Base-by-base conservation (phyloP, 1,140 invertebrate genomes). In the Aphidius gifuensis region DNA sequence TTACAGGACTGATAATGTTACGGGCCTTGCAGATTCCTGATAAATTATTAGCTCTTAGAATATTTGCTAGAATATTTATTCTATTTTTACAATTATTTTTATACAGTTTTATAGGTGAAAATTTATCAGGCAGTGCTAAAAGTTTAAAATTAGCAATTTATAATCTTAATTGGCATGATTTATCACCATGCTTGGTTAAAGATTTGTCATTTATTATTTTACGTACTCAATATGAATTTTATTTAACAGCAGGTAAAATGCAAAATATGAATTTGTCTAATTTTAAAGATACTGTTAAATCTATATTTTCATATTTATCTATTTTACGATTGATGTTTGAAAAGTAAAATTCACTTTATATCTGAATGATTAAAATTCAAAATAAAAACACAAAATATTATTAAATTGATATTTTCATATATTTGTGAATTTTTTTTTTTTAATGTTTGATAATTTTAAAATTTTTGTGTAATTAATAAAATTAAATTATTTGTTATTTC, bases 191-290 rank as follows among this genome's bases (percentile, higher is more conserved):
- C 32, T 43, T 66, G 40, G 47, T 60, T 3, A 59, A 53, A 55
- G 65, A 63, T 66, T 43, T 63, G 6, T 40, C 44, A 56, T 63
- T 66, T 32, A 54, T 66, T 6, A 63, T 66, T 45, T 48, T 58
- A 42, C 53, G 61, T 49, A 63, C 43, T 42, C 58, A 60, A 47
- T 45, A 62, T 43, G 8, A 53, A 5, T 66, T 66, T 44, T 39
- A 63, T 63, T 56, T 66, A 6, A 66, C 65, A 42, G 65, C 61
- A 7, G 65, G 61, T 21, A 63, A 66, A 66, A 46, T 66, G 51
- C 58, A 39, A 50, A 7, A 42, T 16, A 62, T 63, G 61, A 62
- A 66, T 57, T 50, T 60, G 16, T 23, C 47, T 6, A 63, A 48
- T 58, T 66, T 66, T 40, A 58, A 51, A 48, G 48, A 43, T 50